phyloP scores from a whole-genome alignment of 1,140 invertebrate species.

The Dendrolimus punctatus region DNA sequence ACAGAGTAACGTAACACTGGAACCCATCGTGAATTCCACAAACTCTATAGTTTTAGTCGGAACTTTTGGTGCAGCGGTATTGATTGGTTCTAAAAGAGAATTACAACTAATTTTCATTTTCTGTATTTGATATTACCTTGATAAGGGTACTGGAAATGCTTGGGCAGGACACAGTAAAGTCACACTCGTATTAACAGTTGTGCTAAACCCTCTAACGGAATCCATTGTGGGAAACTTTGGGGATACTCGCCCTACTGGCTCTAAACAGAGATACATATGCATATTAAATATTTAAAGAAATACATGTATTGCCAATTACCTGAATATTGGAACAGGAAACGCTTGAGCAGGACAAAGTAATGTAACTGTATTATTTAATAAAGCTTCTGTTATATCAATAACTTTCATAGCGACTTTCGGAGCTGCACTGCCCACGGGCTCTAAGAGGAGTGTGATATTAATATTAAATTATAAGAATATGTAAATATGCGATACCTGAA shows the following conservation, averaged over 20 bases:
- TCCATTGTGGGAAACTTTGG: slow-evolving; percentile 80
- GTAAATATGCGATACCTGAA: slow-evolving; percentile 75
- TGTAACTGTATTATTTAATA: slow-evolving; percentile 61
- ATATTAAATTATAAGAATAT: slow-evolving; percentile 2
- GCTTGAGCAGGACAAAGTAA: slow-evolving; percentile 83
- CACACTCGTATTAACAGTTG: slow-evolving; percentile 59
- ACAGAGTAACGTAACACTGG: slow-evolving; percentile 75
- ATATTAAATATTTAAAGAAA: slow-evolving; percentile 11
- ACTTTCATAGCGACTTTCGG: slow-evolving; percentile 76
- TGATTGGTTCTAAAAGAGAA: slow-evolving; percentile 74
- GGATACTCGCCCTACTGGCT: slow-evolving; percentile 74
- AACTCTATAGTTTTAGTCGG: slow-evolving; percentile 72
- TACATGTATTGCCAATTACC: slow-evolving; percentile 59
- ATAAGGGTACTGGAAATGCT: slow-evolving; percentile 77
- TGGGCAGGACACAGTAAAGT: slow-evolving; percentile 77
- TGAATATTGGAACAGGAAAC: slow-evolving; percentile 79
- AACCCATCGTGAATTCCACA: slow-evolving; percentile 49
- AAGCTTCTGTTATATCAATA: slow-evolving; percentile 55
- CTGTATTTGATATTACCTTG: slow-evolving; percentile 69
- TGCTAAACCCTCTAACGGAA: slow-evolving; percentile 74
- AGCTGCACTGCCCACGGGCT: slow-evolving; percentile 80
- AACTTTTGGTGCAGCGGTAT: slow-evolving; percentile 72
- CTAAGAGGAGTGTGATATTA: slow-evolving; percentile 61
- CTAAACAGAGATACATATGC: slow-evolving; percentile 36
- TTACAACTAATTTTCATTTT: slow-evolving; percentile 34